phyloP scores from a whole-genome alignment of 2,113 vertebrate species.

The Penelope pileata region DNA sequence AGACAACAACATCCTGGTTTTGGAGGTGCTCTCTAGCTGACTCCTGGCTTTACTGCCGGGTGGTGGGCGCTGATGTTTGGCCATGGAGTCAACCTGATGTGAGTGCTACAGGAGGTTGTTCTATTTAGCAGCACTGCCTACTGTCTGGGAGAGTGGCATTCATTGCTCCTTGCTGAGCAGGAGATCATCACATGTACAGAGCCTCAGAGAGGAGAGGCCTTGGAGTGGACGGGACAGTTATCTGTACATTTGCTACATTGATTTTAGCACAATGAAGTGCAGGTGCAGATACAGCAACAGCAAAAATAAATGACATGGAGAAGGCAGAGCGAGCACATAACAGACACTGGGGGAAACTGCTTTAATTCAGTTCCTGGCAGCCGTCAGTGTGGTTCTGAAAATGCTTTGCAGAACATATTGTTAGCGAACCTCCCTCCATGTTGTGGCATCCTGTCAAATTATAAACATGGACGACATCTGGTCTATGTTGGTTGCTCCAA shows the following conservation, averaged over 20 bases:
- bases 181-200: accelerated
- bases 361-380: constrained; percentile 49
- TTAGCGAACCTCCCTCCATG: constrained; percentile 45
- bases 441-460: constrained; percentile 59
- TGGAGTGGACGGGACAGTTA: accelerated
- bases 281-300: constrained; percentile 31
- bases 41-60: background rate
- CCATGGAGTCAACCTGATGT: background rate
- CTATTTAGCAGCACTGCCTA: background rate
- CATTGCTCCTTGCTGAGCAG: background rate
- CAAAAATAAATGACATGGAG: constrained; percentile 7
- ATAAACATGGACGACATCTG: constrained; percentile 46
- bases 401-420: constrained; percentile 25
- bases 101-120: background rate
- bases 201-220: background rate
- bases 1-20: background rate
- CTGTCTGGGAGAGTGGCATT: background rate
- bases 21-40: background rate
- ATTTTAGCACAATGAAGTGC: background rate
- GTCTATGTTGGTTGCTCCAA: constrained; percentile 38
- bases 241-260: background rate
- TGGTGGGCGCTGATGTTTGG: background rate
- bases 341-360: constrained; percentile 21
- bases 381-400: background rate
- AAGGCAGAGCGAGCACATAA: background rate